phyloP scores from a whole-genome alignment of 2,113 vertebrate genomes.

The Dipodomys ordii region DNA sequence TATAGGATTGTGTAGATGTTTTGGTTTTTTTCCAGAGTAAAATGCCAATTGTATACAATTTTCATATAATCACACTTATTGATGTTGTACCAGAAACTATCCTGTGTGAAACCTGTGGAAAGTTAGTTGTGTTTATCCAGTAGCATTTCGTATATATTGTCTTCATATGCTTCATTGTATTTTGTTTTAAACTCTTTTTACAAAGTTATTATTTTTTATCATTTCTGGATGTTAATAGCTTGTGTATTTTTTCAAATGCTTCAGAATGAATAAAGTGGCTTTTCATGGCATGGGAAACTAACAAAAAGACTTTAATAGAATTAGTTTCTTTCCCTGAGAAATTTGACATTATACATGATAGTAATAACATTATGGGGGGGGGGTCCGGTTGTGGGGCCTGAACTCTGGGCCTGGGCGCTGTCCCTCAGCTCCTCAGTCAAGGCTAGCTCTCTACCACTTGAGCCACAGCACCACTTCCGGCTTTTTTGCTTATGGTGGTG shows the following conservation, averaged over 20 bases:
- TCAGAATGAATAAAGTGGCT: slow-evolving; percentile 60
- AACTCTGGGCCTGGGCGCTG: too few species aligned
- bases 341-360: slow-evolving; percentile 21
- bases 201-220: slow-evolving; percentile 57
- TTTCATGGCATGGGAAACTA: neutral
- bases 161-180: slow-evolving; percentile 62
- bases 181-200: slow-evolving; percentile 71
- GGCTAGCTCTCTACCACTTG: too few species aligned
- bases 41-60: neutral
- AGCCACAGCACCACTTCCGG: too few species aligned
- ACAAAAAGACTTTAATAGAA: slow-evolving; percentile 10
- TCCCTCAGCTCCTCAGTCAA: too few species aligned
- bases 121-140: slow-evolving; percentile 66
- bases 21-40: slow-evolving; percentile 8
- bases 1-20: neutral
- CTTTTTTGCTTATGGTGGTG: too few species aligned
- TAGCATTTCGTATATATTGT: slow-evolving; percentile 79
- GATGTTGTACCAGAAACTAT: slow-evolving; percentile 79
- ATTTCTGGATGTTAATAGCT: slow-evolving; percentile 56
- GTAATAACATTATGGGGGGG: slow-evolving; percentile 29
- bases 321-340: slow-evolving; percentile 39
- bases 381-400: too few species aligned
- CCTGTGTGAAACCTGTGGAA: slow-evolving; percentile 86
- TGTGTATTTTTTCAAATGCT: slow-evolving; percentile 56
- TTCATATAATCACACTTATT: slow-evolving; percentile 70